A percentile compares a stretch with the other conserved stretches of the same genome.
These are phyloP conservation scores for Poecile montanus DNA, from an alignment of 2,797 vertebrate genomes.

Conservation along the genomic window DNA sequence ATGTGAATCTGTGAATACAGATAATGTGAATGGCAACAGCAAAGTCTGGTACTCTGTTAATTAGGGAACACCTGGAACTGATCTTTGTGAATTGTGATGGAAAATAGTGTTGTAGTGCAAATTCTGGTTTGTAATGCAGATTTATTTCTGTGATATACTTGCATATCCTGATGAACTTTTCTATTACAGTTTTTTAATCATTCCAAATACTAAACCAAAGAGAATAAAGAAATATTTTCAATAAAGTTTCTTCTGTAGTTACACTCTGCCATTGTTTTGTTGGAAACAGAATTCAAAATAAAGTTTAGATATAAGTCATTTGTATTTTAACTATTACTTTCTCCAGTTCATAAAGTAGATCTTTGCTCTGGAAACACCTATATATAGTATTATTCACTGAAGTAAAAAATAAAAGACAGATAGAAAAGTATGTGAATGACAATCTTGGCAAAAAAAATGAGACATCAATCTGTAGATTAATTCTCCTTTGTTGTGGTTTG, in stretches of 20 bases:
- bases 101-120: neutral
- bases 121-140: neutral
- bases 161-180: neutral
- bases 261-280: neutral
- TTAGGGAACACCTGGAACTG: conserved; percentile 5
- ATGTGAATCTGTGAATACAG: neutral
- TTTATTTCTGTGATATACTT: neutral
- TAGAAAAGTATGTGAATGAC: neutral
- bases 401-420: neutral
- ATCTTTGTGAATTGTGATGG: neutral
- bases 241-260: neutral
- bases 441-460: neutral
- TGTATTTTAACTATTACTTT: neutral
- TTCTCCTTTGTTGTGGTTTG: neutral
- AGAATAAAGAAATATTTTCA: neutral
- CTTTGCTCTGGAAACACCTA: neutral
- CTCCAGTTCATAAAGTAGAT: neutral
- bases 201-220: neutral
- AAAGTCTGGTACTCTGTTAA: neutral
- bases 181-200: neutral
- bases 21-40: neutral
- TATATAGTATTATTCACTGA: neutral
- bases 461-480: neutral
- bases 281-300: neutral
- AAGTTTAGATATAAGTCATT: neutral